Conservation (phyloP, 1,140 invertebrate species). For the Eulimnadia texana region DNA sequence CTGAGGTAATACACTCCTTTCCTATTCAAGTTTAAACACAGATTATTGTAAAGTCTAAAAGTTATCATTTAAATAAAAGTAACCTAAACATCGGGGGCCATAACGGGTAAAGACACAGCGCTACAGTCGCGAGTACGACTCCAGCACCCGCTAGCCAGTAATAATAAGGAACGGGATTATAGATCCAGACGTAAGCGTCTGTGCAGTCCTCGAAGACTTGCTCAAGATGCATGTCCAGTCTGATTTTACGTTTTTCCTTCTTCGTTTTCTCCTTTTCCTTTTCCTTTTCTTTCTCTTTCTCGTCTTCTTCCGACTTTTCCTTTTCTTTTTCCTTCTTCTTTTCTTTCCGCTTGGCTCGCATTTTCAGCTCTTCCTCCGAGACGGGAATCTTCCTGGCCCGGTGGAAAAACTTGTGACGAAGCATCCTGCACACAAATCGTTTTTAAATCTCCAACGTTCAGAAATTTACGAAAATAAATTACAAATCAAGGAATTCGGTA, state of each 20-base stretch:
- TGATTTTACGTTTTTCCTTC: constrained; percentile 47
- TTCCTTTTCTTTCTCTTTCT: constrained; percentile 25
- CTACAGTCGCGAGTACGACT: constrained; percentile 81
- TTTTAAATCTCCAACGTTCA: too few species aligned
- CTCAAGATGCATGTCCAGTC: constrained; percentile 90
- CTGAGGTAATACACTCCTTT: constrained; percentile 94
- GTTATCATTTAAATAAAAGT: not conserved
- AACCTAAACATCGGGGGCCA: constrained; percentile 59
- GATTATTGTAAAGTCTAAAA: not conserved
- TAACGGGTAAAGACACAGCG: constrained; percentile 91
- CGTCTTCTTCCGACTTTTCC: constrained; percentile 19
- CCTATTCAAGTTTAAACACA: constrained; percentile 35
- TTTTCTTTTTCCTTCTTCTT: constrained; percentile 36
- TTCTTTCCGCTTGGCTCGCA: constrained; percentile 39
- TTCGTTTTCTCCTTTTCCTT: constrained; percentile 28
- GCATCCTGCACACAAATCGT: constrained; percentile 40
- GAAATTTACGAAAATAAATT: constrained; percentile 22
- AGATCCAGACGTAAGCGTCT: constrained; percentile 98
- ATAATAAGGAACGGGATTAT: constrained; percentile 91
- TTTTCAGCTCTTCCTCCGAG: constrained; percentile 53
- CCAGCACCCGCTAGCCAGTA: constrained; percentile 89
- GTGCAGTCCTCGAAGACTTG: constrained; percentile 83
- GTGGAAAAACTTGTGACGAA: constrained; percentile 88
- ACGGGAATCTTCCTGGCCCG: constrained; percentile 77
- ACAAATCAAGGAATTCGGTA: constrained; percentile 59